Conservation (phyloP, 2,888 invertebrate genomes). For the Geotrupes spiniger region DNA sequence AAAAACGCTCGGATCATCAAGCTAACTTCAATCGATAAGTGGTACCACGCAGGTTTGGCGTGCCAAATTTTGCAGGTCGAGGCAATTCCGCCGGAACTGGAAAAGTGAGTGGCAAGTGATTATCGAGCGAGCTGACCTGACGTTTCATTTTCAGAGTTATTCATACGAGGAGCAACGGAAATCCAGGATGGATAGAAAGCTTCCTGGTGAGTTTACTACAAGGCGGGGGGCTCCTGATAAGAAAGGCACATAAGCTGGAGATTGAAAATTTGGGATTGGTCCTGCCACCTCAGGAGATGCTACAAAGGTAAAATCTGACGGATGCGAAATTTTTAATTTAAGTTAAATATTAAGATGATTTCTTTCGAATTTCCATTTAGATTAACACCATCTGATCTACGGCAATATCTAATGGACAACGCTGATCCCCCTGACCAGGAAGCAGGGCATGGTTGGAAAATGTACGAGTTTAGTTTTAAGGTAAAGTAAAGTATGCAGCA, state of each 20-base stretch:
- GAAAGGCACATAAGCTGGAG: slow-evolving; percentile 43
- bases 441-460: slow-evolving; percentile 47
- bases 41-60: slow-evolving; percentile 60
- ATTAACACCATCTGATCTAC: slow-evolving; percentile 29
- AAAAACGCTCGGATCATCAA: slow-evolving; percentile 42
- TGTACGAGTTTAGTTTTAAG: slow-evolving; percentile 51
- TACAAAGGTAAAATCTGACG: slow-evolving; percentile 34
- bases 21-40: slow-evolving; percentile 56
- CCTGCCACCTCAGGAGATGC: slow-evolving; percentile 42
- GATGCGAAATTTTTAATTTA: neutral
- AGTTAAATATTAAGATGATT: neutral
- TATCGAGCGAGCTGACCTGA: too few species aligned
- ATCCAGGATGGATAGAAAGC: slow-evolving; percentile 68
- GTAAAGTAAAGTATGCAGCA: slow-evolving; percentile 34
- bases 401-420: neutral
- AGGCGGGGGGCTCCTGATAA: slow-evolving; percentile 52
- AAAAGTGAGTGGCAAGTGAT: slow-evolving; percentile 52
- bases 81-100: slow-evolving; percentile 63
- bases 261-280: slow-evolving; percentile 43
- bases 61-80: slow-evolving; percentile 63
- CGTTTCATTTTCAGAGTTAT: slow-evolving; percentile 45
- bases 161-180: slow-evolving; percentile 60
- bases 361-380: slow-evolving; percentile 21
- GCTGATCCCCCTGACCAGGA: neutral
- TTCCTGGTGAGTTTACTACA: slow-evolving; percentile 60